These are phyloP conservation scores for Diarsia dahlii DNA, from an alignment of 2,888 invertebrate genomes.

Conservation along the genomic window DNA sequence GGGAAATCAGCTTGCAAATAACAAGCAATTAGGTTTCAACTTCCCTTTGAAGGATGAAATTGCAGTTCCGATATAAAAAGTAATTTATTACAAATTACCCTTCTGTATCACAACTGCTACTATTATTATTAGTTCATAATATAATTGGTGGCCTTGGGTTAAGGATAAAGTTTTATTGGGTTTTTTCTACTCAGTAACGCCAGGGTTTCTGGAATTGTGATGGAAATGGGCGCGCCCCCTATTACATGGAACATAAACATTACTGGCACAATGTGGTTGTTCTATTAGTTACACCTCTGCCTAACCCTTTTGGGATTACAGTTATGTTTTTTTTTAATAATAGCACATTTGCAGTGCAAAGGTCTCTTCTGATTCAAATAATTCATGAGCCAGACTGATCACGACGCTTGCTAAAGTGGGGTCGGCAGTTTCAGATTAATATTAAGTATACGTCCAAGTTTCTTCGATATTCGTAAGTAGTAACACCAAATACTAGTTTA, in stretches of 20 bases:
- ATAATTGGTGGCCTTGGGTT: not conserved
- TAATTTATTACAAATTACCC: not conserved
- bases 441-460: not conserved
- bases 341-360: not conserved
- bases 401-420: too few species aligned
- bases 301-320: not conserved
- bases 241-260: not conserved
- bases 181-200: not conserved
- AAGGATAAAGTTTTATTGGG: not conserved
- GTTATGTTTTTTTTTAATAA: not conserved
- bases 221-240: not conserved
- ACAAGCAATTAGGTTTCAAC: not conserved
- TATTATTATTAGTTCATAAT: not conserved
- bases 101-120: not conserved
- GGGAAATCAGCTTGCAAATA: not conserved
- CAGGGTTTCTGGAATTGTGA: not conserved
- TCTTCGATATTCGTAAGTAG: not conserved
- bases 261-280: not conserved
- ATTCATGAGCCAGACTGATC: not conserved
- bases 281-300: not conserved
- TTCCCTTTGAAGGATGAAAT: conserved; percentile 2
- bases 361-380: not conserved
- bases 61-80: not conserved
- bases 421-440: too few species aligned
- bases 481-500: not conserved